Evolutionary conservation across 2,113 vertebrate species (phyloP), one percentile per base, ranked within the genome.

Genomic region (Lycocorax pyrrhopterus): DNA sequence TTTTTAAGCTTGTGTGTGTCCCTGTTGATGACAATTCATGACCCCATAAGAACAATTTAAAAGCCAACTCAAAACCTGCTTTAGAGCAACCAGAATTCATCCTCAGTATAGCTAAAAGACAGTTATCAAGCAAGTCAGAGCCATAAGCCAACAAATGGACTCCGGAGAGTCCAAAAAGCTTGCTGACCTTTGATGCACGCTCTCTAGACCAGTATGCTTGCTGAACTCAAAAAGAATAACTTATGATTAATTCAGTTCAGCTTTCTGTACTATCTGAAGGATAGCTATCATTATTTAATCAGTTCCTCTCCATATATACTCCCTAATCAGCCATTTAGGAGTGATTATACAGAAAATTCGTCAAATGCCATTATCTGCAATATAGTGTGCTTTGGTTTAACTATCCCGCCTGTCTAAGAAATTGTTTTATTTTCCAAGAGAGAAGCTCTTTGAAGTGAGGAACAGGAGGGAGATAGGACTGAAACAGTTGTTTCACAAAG

Each of bases 221-320:
- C 26, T 92, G 58, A 93, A 68, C 35, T 75, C 12, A 87, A 62
- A 81, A 82, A 72, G 11, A 68, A 44, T 26, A 84, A n/a, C 23
- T 86, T 60, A 22, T 46, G 27, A 84, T 81, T 89, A 75, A 81
- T 79, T 91, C 78, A 82, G 33, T 76, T 89, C 52, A 80, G 37
- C 13, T 73, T 69, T 33, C 56, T 81, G 43, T 55, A 56, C 32
- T 69, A 90, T 39, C 32, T 92, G 62, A 96, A 94, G 37, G 39
- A 95, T 46, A 81, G 25, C 33, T 90, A 78, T 74, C 55, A 71
- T 81, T 95, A 77, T 77, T 90, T 86, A 89, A 89, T 86, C 55
- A 56, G 35, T 93, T 90, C 19, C 32, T 62, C 56, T 89, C 52
- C 43, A 84, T 88, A 72, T 67, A 71, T 39, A 56, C 8, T 83